A percentile compares a stretch with the other conserved stretches of the same genome.
Evolutionary conservation across 2,797 vertebrate species (phyloP).

Genomic region (Bradypodion pumilum): DNA sequence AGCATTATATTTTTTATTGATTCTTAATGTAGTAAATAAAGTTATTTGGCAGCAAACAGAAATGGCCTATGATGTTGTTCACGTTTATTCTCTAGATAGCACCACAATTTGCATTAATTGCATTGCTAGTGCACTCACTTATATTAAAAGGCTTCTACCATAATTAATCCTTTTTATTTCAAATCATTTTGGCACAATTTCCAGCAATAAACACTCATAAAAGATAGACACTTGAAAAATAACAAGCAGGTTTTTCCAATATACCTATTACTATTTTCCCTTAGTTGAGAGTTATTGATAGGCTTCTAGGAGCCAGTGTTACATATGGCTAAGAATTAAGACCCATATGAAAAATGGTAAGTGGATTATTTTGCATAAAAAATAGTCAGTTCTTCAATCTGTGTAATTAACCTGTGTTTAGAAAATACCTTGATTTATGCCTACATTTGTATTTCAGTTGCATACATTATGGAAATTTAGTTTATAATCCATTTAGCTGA

Average conservation of each 20-base stretch:
- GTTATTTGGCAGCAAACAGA: conserved; percentile 97
- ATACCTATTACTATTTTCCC: conserved; percentile 86
- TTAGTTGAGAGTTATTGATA: conserved; percentile 91
- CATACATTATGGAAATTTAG: conserved; percentile 99
- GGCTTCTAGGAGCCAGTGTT: conserved; percentile 82
- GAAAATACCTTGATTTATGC: conserved; percentile 98
- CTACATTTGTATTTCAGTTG: conserved; percentile 91
- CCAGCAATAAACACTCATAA: conserved; percentile 98
- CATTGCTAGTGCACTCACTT: conserved; percentile 97
- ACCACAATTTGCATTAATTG: conserved; percentile 95
- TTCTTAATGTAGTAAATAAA: conserved; percentile 99
- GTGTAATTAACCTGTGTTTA: conserved; percentile 98
- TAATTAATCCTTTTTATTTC: conserved; percentile 98
- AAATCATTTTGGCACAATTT: conserved; percentile 99
- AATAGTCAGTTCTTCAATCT: conserved; percentile 94
- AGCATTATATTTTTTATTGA: conserved; percentile 99
- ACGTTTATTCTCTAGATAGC: conserved; percentile 91
- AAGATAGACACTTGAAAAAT: conserved; percentile 91
- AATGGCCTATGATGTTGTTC: conserved; percentile 86
- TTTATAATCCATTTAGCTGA: conserved; percentile 99
- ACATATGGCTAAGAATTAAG: conserved; percentile 81
- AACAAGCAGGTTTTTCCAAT: conserved; percentile 84
- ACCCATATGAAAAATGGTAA: conserved; percentile 88
- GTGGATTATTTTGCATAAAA: conserved; percentile 99
- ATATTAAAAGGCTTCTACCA: conserved; percentile 97